phyloP scores from a whole-genome alignment of 2,888 invertebrate genomes.

The Heliconius sara region DNA sequence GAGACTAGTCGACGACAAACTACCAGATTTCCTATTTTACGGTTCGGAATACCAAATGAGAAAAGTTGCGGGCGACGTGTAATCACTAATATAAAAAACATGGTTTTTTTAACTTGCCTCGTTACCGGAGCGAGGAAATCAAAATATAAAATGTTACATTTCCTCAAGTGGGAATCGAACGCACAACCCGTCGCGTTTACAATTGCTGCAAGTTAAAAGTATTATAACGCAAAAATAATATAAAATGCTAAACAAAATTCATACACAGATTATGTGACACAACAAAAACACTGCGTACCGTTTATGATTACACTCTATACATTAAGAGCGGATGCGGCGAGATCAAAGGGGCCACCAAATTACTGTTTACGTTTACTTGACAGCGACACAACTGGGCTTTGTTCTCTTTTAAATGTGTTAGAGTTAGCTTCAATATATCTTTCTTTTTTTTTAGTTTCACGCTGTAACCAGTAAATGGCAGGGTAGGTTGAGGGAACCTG shows the following conservation, averaged over 20 bases:
- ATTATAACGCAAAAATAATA: neutral
- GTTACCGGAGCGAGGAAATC: neutral
- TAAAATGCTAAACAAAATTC: neutral
- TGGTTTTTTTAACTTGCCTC: too few species aligned
- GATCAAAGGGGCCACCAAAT: conserved; percentile 29
- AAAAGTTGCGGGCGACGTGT: too few species aligned
- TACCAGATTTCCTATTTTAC: too few species aligned
- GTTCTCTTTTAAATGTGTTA: conserved; percentile 1
- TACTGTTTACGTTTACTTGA: conserved; percentile 34
- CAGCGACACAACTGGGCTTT: conserved; percentile 29
- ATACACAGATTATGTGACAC: neutral
- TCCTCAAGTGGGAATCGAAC: neutral
- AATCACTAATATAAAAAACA: too few species aligned
- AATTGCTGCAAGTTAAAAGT: neutral
- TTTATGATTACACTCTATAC: conserved; percentile 25
- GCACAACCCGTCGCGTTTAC: neutral
- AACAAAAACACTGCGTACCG: neutral
- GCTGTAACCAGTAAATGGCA: too few species aligned
- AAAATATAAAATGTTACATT: neutral
- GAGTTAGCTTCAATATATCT: neutral
- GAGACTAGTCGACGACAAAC: too few species aligned
- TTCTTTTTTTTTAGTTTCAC: neutral
- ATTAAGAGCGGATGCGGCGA: conserved; percentile 26
- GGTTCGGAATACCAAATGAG: too few species aligned
- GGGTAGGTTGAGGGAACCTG: too few species aligned